These are phyloP conservation scores for Drosophila picticornis DNA, from an alignment of 2,888 invertebrate genomes.

Conservation along the genomic window DNA sequence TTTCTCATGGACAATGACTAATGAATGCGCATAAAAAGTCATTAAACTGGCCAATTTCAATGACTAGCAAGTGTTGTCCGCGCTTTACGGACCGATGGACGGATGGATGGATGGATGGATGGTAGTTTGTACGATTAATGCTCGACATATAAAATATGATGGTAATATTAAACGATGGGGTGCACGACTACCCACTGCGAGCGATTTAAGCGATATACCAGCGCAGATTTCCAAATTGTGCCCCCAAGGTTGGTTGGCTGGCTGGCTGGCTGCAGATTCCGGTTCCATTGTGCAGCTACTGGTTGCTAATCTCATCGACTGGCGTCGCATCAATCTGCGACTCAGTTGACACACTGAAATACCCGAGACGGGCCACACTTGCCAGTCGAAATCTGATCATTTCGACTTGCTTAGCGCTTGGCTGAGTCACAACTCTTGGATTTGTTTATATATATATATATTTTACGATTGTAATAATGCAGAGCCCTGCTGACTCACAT, in stretches of 20 bases:
- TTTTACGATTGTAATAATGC: constrained; percentile 14
- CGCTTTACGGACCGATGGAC: constrained; percentile 3
- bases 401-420: constrained; percentile 44
- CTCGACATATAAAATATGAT: constrained; percentile 47
- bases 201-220: constrained; percentile 2
- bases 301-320: constrained; percentile 55
- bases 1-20: constrained; percentile 67
- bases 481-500: constrained; percentile 53
- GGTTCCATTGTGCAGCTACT: constrained; percentile 44
- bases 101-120: neutral
- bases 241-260: constrained; percentile 32
- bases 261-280: constrained; percentile 20
- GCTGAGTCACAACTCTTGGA: constrained; percentile 59
- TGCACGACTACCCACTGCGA: constrained; percentile 17
- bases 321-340: constrained; percentile 61
- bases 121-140: constrained; percentile 16
- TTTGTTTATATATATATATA: constrained; percentile 56
- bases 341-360: constrained; percentile 41
- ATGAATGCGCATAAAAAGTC: constrained; percentile 57
- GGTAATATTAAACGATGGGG: constrained; percentile 36
- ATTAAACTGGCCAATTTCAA: constrained; percentile 72
- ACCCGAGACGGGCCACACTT: constrained; percentile 45
- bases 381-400: constrained; percentile 65
- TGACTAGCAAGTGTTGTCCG: constrained; percentile 20
- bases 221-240: constrained; percentile 37